Evolutionary conservation across 37 sponge, comb jelly and placozoan species (phyloP).

Genomic region (Cladorhizidae sp.): DNA sequence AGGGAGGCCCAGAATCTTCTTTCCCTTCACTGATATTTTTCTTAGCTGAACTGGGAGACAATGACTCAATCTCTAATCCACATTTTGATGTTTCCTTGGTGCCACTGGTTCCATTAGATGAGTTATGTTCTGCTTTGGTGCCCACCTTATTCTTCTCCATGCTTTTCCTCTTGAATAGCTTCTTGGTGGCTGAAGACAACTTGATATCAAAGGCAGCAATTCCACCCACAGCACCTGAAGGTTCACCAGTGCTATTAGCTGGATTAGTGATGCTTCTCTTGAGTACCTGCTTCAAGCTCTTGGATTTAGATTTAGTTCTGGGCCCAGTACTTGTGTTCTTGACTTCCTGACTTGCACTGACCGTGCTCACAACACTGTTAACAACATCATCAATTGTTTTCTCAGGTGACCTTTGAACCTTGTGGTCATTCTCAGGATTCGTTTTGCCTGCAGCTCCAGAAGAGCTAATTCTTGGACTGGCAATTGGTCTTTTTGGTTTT

Average conservation of each 20-base stretch:
- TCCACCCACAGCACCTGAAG: background rate
- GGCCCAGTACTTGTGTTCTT: too few relatives aligned
- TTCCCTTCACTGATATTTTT: background rate
- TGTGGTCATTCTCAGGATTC: too few relatives aligned
- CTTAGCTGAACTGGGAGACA: background rate
- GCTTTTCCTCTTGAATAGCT: slow-evolving; percentile 3
- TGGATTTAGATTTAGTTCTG: background rate
- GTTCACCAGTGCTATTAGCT: background rate
- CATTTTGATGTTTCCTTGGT: too few relatives aligned
- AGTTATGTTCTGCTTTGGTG: background rate
- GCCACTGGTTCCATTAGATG: background rate
- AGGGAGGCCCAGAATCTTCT: too few relatives aligned
- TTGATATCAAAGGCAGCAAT: background rate
- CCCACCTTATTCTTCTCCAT: background rate
- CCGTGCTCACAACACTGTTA: too few relatives aligned
- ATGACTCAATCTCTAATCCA: too few relatives aligned
- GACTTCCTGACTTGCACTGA: too few relatives aligned
- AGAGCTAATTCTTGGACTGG: too few relatives aligned
- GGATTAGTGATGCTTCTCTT: background rate
- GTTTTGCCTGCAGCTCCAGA: too few relatives aligned
- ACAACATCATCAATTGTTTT: too few relatives aligned
- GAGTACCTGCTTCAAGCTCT: background rate
- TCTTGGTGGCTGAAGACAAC: background rate
- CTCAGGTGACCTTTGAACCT: too few relatives aligned
- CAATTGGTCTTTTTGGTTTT: too few relatives aligned